These are phyloP conservation scores for Dynastes grantii DNA, from an alignment of 2,888 invertebrate genomes.

Conservation along the genomic window DNA sequence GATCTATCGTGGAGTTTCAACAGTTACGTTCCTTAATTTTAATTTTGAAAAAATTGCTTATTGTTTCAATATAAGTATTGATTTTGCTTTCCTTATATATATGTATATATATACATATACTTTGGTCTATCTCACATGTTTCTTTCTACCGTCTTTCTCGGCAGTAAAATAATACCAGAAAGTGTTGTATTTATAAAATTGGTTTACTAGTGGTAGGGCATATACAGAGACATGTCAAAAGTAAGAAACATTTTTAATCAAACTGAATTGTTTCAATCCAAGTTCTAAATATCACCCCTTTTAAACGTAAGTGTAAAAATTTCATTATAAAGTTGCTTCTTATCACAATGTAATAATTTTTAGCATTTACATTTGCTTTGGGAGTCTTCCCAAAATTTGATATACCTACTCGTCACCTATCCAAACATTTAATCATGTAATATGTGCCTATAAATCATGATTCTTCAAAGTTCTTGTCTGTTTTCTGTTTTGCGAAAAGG, in stretches of 20 bases:
- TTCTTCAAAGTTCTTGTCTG: background rate
- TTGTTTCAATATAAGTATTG: conserved; percentile 59
- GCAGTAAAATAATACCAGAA: background rate
- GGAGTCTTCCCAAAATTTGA: too few species aligned
- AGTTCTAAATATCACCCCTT: too few species aligned
- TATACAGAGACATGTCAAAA: conserved; percentile 1
- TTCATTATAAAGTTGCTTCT: too few species aligned
- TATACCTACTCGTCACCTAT: background rate
- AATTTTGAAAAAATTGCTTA: conserved; percentile 14
- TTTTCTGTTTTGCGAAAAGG: background rate
- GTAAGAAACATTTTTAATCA: background rate
- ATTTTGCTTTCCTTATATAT: conserved; percentile 52
- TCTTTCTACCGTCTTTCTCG: conserved; percentile 2
- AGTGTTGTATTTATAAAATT: conserved; percentile 6
- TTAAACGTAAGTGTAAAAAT: too few species aligned
- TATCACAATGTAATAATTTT: too few species aligned
- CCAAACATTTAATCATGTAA: background rate
- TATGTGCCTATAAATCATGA: background rate
- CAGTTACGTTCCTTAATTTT: background rate
- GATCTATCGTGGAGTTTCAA: conserved; percentile 2
- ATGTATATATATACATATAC: conserved; percentile 1
- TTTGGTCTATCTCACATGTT: conserved; percentile 21
- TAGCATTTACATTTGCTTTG: too few species aligned
- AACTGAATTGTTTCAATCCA: background rate
- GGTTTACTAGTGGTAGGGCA: background rate